Base-by-base conservation (phyloP, 2,888 invertebrate genomes). In the Ptychoptera contaminata region DNA sequence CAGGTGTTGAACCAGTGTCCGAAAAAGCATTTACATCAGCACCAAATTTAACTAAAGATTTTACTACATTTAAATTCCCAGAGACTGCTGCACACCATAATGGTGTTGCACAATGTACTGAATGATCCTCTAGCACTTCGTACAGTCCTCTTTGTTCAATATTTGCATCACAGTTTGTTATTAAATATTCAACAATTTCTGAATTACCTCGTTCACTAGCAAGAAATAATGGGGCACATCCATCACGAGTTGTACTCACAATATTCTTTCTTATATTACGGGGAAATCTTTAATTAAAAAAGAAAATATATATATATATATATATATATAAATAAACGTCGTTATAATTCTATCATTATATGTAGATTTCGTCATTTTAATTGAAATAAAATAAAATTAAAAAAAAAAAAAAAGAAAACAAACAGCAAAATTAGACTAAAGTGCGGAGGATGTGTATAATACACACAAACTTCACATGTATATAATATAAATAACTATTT, bases 41-140 rank as follows among this genome's bases (percentile, higher is more conserved):
- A 46, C 84, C 86, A 54, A 84, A 77, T 47, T 76, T 72, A 15
- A 86, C 74, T 45, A 93, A 72, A 61, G 77, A 79, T 58, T 81
- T 79, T 42, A 92, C 77, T 51, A 86, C 81, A 37, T 72, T 70
- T 11, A 88, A 62, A 52, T 81, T 80, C 11, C 90, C 90, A 7
- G 84, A 80, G 2, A 92, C 92, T 4, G 90, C 84, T 2, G 92
- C 90, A 67, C 84, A 84, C 93, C 93, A 93, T 47, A 93, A 68
- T 29, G 92, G 90, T 11, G 90, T 87, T 2, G 87, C 91, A 56
- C 73, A 73, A 67, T 91, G 91, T 51, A 63, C 62, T 42, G 63
- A 61, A 59, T 75, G 75, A 60, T 90, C 91, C 62, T 86, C 85
- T 9, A 81, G 77, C 40, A 85, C 84, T 69, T 88, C 85, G 62